Base-by-base conservation (phyloP, 2,888 invertebrate genomes). In the Leptopilina drosophilae region DNA sequence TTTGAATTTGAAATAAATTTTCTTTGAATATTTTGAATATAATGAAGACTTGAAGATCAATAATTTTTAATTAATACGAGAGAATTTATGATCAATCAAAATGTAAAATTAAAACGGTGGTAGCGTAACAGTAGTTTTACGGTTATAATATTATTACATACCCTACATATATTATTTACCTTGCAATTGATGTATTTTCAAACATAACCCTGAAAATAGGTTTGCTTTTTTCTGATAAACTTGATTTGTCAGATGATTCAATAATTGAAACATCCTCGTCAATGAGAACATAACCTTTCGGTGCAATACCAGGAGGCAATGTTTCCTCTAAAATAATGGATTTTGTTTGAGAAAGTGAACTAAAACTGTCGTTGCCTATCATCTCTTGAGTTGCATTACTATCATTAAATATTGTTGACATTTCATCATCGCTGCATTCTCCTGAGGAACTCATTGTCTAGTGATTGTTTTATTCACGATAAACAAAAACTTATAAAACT, bases 121-220 rank as follows among this genome's bases (percentile, higher is more conserved):
- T 33, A 33, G 33, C 33, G 3, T 33, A 5, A 33, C 33, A 33
- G 33, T 5, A 33, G 33, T 3, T 33, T 33, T 33, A 4, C 33
- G 33, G 33, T 33, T 33, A 33, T 33, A 33, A 4, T 33, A 33
- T 2, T 33, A 33, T 2, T 33, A 42, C 42, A 8, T 42, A 42
- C 42, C 8, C 42, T 42, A 42, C 42, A n/a, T 69, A 62, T 40
- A 42, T 80, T 20, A 64, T 83, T 83, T 86, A 92, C 92, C 87
- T 83, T 53, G 89, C 89, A 42, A 85, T 77, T 40, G 76, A 82
- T 77, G 87, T 82, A 79, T 91, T 88, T 33, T 87, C 88, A 80
- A 92, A 92, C 53, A 84, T 85, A 84, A 92, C 88, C 83, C 87
- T 89, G 79, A 92, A 84, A 76, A 90, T 79, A 4, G 91, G 90